phyloP scores from a whole-genome alignment of 2,113 vertebrate genomes.

The Datnioides undecimradiatus region DNA sequence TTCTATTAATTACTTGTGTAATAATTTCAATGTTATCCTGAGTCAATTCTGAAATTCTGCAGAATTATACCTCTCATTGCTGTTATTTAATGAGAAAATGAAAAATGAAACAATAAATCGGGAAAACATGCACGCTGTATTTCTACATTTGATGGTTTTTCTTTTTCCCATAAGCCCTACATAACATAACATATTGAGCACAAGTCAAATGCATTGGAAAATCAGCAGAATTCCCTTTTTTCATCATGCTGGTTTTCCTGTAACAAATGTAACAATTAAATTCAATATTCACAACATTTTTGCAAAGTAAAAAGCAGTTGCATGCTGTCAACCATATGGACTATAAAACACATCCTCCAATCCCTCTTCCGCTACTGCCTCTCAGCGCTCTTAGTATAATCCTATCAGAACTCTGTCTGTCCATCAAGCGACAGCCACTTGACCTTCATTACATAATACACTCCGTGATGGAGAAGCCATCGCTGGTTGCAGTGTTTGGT shows the following conservation, averaged over 20 bases:
- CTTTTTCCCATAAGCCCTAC: no score
- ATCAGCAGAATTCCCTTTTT: neutral
- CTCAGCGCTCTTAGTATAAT: conserved; percentile 66
- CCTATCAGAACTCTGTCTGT: conserved; percentile 71
- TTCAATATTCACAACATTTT: conserved; percentile 9
- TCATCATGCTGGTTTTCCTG: neutral
- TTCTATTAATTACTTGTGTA: neutral
- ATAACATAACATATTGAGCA: neutral
- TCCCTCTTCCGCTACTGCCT: conserved; percentile 30
- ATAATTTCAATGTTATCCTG: neutral
- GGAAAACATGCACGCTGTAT: neutral
- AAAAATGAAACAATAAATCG: neutral
- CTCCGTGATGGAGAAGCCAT: conserved; percentile 40
- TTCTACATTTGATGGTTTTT: neutral
- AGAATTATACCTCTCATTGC: neutral
- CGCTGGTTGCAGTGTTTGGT: conserved; percentile 38
- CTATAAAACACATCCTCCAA: conserved; percentile 44
- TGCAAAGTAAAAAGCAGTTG: neutral
- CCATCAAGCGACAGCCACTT: conserved; percentile 69
- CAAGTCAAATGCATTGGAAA: neutral
- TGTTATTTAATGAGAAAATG: neutral
- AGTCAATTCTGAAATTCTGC: neutral
- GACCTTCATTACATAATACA: conserved; percentile 73
- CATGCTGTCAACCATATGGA: conserved; percentile 36
- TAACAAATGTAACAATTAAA: neutral